Conservation (phyloP, 2,797 vertebrate genomes). For the Diglossa cyanea region DNA sequence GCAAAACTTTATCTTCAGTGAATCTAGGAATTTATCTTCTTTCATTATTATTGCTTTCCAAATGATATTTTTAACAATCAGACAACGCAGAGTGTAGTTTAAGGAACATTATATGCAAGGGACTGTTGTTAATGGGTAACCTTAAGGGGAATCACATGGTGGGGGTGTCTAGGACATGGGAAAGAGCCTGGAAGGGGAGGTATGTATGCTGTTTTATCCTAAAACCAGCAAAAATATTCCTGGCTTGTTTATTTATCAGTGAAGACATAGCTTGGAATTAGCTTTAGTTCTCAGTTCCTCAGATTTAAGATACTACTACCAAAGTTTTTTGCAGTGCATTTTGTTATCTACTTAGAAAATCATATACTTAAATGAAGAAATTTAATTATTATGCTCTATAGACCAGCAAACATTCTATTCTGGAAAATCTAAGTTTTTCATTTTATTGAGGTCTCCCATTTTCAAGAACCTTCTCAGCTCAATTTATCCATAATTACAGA, state of each 20-base stretch:
- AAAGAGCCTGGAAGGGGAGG: background rate
- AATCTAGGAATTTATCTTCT: background rate
- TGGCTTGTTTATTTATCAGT: background rate
- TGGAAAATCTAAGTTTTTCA: background rate
- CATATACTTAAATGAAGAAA: background rate
- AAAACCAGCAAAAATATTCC: background rate
- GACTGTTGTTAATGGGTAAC: background rate
- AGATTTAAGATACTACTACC: background rate
- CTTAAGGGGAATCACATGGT: background rate
- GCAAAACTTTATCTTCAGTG: background rate
- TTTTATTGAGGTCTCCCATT: background rate
- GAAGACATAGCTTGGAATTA: background rate
- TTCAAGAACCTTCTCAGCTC: background rate
- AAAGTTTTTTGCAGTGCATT: background rate
- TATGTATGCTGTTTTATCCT: background rate
- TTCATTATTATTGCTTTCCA: background rate
- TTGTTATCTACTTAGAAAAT: background rate
- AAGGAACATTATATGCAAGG: background rate
- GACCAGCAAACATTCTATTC: background rate
- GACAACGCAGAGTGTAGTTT: background rate
- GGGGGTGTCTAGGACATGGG: fast-evolving
- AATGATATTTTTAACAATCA: background rate
- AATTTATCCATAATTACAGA: background rate
- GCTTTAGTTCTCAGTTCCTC: background rate
- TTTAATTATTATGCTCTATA: background rate